A percentile compares a stretch with the other conserved stretches of the same genome.
These are phyloP conservation scores for Garrulus glandarius DNA, from an alignment of 2,797 vertebrate species.

Conservation along the genomic window DNA sequence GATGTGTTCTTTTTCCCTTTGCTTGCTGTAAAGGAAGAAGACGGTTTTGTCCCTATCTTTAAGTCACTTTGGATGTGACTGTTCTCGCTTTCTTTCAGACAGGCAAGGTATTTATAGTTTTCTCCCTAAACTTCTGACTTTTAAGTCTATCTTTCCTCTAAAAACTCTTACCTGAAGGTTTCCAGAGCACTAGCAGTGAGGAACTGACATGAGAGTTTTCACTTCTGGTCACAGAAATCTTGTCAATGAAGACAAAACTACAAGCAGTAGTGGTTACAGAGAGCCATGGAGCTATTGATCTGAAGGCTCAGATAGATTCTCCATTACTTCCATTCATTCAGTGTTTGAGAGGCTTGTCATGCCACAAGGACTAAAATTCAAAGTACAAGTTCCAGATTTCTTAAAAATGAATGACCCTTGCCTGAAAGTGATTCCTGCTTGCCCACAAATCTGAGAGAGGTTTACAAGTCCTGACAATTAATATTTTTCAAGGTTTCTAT, in stretches of 20 bases:
- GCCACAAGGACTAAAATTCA: background rate
- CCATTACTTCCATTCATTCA: background rate
- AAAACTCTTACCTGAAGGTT: background rate
- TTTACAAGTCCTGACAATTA: background rate
- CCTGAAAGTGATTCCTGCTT: background rate
- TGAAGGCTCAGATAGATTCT: background rate
- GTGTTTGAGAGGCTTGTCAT: background rate
- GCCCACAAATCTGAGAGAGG: background rate
- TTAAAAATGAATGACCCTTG: background rate
- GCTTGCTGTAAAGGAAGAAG: background rate
- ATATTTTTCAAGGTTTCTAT: background rate
- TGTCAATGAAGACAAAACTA: background rate
- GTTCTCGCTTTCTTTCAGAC: background rate
- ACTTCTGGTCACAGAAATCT: background rate
- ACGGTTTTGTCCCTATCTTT: background rate
- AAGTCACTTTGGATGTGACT: background rate
- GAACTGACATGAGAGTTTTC: background rate
- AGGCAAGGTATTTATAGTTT: background rate
- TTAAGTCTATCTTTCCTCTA: background rate
- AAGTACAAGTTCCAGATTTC: background rate
- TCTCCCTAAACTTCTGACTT: background rate
- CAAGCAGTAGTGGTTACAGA: background rate
- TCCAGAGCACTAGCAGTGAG: background rate
- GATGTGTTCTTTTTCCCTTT: background rate
- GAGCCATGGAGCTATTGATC: background rate